A percentile compares a stretch with the other conserved stretches of the same genome.
Conservation (phyloP, 2,113 vertebrate genomes). For the Amphiprion ocellaris region DNA sequence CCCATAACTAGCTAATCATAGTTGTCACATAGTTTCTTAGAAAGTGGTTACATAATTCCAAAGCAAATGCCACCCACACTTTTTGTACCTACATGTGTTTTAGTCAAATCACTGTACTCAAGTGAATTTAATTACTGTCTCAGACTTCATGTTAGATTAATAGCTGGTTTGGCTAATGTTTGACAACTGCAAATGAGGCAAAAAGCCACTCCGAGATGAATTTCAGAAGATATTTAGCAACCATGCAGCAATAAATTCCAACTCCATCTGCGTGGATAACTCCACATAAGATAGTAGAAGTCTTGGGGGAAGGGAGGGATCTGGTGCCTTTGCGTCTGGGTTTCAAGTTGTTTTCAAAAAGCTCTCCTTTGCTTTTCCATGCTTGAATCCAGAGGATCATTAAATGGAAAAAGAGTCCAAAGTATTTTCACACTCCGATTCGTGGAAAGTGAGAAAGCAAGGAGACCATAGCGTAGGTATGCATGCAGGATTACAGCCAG, state of each 20-base stretch:
- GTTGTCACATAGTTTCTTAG: not conserved
- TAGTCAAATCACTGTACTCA: not conserved
- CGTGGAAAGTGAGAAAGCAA: constrained; percentile 39
- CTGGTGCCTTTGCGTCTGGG: constrained; percentile 74
- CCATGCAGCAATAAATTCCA: not conserved
- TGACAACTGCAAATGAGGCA: not conserved
- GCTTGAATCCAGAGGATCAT: constrained; percentile 66
- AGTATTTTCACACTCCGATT: constrained; percentile 62
- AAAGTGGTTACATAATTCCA: not conserved
- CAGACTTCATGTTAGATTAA: not conserved
- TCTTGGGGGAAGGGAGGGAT: constrained; percentile 46
- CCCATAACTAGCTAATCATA: not conserved
- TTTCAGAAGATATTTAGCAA: not conserved
- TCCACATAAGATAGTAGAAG: constrained; percentile 45
- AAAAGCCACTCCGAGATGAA: not conserved
- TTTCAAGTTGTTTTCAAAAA: constrained; percentile 64
- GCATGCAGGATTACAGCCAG: constrained; percentile 2
- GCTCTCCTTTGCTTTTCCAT: constrained; percentile 74
- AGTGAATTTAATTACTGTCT: not conserved
- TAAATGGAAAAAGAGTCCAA: constrained; percentile 57
- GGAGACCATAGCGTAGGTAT: constrained; percentile 10
- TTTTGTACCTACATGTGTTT: not conserved
- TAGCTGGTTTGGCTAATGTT: not conserved
- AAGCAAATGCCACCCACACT: not conserved
- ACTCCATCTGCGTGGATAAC: constrained; percentile 13